phyloP scores from a whole-genome alignment of 64 coral and sea anemone species.

The Stichodactyla helianthus region DNA sequence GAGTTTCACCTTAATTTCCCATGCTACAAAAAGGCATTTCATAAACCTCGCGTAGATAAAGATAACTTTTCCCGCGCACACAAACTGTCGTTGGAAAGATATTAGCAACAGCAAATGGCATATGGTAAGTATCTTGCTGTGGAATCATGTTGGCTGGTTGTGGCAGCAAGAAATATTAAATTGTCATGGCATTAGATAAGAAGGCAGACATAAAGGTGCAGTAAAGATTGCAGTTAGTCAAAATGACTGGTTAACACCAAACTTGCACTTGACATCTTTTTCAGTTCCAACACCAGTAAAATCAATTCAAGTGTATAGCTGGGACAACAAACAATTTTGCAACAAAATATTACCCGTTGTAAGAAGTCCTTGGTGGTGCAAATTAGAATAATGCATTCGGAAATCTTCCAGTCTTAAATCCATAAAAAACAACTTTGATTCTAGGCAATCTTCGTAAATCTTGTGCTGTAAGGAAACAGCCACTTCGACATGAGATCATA shows the following conservation, averaged over 20 bases:
- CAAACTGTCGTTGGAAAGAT: neutral
- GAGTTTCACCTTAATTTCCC: no score
- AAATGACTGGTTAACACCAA: neutral
- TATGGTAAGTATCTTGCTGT: neutral
- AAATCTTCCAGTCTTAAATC: conserved; percentile 10
- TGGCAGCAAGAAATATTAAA: neutral
- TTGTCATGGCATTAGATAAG: neutral
- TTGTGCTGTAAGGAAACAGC: neutral
- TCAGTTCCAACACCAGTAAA: conserved; percentile 6
- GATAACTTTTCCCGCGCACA: neutral
- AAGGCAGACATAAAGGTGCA: neutral
- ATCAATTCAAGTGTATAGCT: conserved; percentile 28
- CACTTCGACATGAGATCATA: conserved; percentile 28
- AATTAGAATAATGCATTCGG: neutral
- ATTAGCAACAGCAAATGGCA: neutral
- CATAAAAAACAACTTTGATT: neutral
- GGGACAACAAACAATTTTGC: conserved; percentile 24
- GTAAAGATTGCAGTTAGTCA: neutral
- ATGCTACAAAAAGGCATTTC: no score
- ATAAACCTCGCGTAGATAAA: neutral
- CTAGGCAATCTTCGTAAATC: neutral
- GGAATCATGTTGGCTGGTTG: neutral
- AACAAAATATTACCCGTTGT: conserved; percentile 1
- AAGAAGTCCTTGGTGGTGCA: neutral
- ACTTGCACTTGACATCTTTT: conserved; percentile 4